A percentile compares a stretch with the other conserved stretches of the same genome.
phyloP scores from a whole-genome alignment of 2,888 invertebrate species.

The Hyposoter didymator region DNA sequence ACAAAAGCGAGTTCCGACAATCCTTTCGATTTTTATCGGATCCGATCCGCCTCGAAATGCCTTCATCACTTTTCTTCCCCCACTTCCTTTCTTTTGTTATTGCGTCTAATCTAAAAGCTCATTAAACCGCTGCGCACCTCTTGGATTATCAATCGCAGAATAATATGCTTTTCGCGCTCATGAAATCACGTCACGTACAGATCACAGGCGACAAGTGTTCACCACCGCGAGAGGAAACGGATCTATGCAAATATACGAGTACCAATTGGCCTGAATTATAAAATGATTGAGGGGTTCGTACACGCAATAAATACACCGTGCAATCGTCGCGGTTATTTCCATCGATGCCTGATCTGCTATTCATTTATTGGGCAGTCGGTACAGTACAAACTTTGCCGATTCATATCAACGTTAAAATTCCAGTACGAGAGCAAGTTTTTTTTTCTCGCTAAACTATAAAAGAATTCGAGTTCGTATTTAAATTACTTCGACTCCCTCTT shows the following conservation, averaged over 20 bases:
- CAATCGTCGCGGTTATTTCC: background rate
- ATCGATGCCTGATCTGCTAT: background rate
- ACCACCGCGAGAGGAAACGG: background rate
- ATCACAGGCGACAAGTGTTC: background rate
- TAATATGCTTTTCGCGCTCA: conserved; percentile 24
- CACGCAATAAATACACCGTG: background rate
- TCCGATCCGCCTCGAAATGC: no score
- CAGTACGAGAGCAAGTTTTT: no score
- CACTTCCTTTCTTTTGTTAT: background rate
- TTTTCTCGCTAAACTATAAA: no score
- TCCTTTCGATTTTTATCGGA: background rate
- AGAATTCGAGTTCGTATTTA: no score
- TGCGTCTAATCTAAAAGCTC: background rate
- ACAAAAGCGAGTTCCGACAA: background rate
- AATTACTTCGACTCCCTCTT: no score
- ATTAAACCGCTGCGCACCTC: conserved; percentile 14
- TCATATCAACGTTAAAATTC: no score
- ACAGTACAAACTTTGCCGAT: background rate
- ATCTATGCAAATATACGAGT: conserved; percentile 17
- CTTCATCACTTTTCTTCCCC: background rate
- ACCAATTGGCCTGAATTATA: conserved; percentile 15
- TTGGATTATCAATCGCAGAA: background rate
- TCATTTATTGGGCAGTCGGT: background rate
- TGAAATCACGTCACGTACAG: conserved; percentile 24
- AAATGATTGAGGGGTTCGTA: conserved; percentile 9